phyloP scores from a whole-genome alignment of 2,113 vertebrate species.

The Zosterops hypoxanthus region DNA sequence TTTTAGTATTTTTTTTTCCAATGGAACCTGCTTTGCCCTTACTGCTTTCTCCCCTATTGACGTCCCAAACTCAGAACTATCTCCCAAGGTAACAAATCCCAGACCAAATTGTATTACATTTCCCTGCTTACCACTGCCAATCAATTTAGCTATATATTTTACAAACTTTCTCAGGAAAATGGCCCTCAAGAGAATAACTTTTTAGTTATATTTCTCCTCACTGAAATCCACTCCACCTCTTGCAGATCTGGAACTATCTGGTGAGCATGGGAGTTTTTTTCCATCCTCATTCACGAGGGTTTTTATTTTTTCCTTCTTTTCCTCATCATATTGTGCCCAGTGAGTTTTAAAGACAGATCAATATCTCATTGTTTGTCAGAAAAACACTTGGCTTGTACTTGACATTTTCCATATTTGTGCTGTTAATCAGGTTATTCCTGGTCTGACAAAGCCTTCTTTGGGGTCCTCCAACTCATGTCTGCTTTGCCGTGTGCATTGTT shows the following conservation, averaged over 20 bases:
- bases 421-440: background rate
- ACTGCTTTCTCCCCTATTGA: background rate
- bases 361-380: background rate
- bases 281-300: background rate
- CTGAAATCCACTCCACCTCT: background rate
- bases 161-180: background rate
- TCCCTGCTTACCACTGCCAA: background rate
- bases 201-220: background rate
- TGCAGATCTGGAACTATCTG: background rate
- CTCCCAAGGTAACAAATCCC: background rate
- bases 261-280: fast-evolving
- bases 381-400: background rate
- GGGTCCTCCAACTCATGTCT: background rate
- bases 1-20: background rate
- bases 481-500: background rate
- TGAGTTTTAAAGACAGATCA: constrained; percentile 27
- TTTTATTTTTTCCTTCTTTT: constrained; percentile 60
- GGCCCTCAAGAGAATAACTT: background rate
- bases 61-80: background rate
- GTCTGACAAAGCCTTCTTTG: background rate
- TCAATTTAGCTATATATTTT: background rate
- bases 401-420: background rate
- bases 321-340: constrained; percentile 1
- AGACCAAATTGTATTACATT: background rate
- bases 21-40: background rate